Conservation (phyloP, 1,140 invertebrate species). For the Reticulitermes speratus region DNA sequence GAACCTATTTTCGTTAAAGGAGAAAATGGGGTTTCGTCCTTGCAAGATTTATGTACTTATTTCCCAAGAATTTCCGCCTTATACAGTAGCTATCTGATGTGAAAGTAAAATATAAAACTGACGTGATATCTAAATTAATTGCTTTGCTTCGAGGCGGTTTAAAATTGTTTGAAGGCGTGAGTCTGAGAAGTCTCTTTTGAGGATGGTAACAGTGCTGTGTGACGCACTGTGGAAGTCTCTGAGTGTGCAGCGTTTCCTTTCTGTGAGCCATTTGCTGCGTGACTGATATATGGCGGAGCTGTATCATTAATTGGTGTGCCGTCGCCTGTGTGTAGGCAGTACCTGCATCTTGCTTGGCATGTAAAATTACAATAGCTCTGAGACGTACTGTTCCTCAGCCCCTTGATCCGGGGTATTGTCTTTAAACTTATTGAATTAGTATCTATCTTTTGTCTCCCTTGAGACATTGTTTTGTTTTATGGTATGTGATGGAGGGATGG, state of each 20-base stretch:
- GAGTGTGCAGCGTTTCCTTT: not conserved
- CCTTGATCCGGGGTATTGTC: not conserved
- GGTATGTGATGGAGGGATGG: conserved; percentile 7
- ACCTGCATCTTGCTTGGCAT: not conserved
- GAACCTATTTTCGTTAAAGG: too few species aligned
- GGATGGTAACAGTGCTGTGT: too few species aligned
- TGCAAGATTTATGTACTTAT: too few species aligned
- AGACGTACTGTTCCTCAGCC: not conserved
- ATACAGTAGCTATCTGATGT: too few species aligned
- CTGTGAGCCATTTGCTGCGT: not conserved
- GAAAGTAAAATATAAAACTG: too few species aligned
- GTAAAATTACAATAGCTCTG: not conserved
- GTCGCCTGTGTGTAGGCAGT: not conserved
- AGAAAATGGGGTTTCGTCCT: too few species aligned
- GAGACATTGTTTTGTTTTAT: conserved; percentile 7
- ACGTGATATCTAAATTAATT: too few species aligned
- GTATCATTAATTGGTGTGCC: not conserved
- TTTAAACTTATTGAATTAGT: conserved; percentile 15
- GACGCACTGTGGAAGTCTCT: too few species aligned
- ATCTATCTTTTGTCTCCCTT: not conserved
- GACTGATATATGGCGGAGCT: not conserved
- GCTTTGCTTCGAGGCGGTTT: too few species aligned
- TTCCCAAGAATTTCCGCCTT: too few species aligned
- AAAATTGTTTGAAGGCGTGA: too few species aligned
- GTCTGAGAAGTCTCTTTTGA: too few species aligned